These are phyloP conservation scores for Chrysotoxum bicinctum DNA, from an alignment of 2,888 invertebrate species.

Conservation along the genomic window DNA sequence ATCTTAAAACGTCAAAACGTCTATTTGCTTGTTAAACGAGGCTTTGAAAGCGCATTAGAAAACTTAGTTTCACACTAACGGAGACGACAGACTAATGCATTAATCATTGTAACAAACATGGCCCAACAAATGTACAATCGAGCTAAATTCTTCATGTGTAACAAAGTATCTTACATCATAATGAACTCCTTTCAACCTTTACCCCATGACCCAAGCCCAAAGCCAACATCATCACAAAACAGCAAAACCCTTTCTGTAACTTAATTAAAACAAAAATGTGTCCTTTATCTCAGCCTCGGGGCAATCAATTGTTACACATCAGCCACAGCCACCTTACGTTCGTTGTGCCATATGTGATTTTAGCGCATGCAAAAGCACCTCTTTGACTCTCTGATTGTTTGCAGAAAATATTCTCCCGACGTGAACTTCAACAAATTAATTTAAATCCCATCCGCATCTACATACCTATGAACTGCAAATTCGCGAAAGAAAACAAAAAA, in stretches of 20 bases:
- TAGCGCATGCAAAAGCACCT: slow-evolving; percentile 14
- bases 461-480: neutral
- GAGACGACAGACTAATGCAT: neutral
- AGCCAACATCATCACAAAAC: neutral
- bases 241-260: slow-evolving; percentile 16
- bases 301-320: slow-evolving; percentile 39
- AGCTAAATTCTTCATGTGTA: neutral
- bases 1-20: no score
- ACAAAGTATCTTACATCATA: slow-evolving; percentile 1
- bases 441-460: slow-evolving; percentile 32
- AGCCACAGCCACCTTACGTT: slow-evolving; percentile 10
- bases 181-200: slow-evolving; percentile 21
- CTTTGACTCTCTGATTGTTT: neutral
- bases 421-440: slow-evolving; percentile 69
- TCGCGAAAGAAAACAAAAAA: slow-evolving; percentile 35
- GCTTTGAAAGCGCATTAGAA: no score
- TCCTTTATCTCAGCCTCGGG: neutral
- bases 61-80: neutral
- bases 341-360: neutral
- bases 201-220: slow-evolving; percentile 37
- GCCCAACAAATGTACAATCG: neutral
- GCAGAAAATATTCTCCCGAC: slow-evolving; percentile 25
- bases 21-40: no score
- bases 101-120: neutral
- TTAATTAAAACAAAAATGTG: slow-evolving; percentile 43